Conservation (phyloP, 35 echinoderm and acorn worm species). For the Ophioderma brevispina region DNA sequence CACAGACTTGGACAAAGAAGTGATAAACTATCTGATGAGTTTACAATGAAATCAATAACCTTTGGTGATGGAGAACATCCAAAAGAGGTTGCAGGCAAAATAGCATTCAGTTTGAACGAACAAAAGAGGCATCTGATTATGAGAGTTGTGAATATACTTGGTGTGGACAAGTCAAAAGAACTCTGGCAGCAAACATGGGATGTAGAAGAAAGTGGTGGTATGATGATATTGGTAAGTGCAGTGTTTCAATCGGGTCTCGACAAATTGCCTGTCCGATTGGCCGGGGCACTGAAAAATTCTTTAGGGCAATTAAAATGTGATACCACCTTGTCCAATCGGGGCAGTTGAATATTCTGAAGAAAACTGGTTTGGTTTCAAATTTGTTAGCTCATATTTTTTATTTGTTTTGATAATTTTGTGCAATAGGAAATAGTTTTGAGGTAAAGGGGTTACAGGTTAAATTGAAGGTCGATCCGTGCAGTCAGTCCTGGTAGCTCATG, state of each 20-base stretch:
- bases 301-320: too few species aligned
- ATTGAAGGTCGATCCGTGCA: too few species aligned
- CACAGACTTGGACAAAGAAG: conserved; percentile 35
- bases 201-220: conserved; percentile 77
- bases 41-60: conserved; percentile 41
- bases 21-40: not conserved
- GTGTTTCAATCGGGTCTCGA: not conserved
- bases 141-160: conserved; percentile 72
- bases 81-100: conserved; percentile 79
- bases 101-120: conserved; percentile 84
- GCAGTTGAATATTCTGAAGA: too few species aligned
- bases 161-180: conserved; percentile 60
- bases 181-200: conserved; percentile 65
- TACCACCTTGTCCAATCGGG: too few species aligned
- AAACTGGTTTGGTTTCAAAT: too few species aligned
- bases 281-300: too few species aligned
- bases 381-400: too few species aligned
- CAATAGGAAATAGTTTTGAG: too few species aligned
- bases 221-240: conserved; percentile 83
- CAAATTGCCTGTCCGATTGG: too few species aligned
- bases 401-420: too few species aligned
- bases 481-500: too few species aligned
- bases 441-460: too few species aligned
- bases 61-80: conserved; percentile 29
- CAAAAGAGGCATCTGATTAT: conserved; percentile 74